These are phyloP conservation scores for Dolichallabes microphthalmus DNA, from an alignment of 2,113 vertebrate genomes.

Conservation along the genomic window DNA sequence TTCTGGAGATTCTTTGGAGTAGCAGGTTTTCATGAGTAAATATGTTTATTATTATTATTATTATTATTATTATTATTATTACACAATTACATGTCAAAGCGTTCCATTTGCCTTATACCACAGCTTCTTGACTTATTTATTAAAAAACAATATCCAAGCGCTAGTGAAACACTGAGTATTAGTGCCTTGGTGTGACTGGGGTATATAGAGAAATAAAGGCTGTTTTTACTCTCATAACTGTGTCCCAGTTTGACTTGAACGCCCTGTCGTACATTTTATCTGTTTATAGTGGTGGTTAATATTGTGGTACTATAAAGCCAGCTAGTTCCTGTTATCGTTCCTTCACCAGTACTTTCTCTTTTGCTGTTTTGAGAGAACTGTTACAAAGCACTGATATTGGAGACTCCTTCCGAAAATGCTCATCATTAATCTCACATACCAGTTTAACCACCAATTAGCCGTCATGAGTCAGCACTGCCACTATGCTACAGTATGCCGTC, in stretches of 20 bases:
- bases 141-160: background rate
- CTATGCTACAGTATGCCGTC: conserved; percentile 58
- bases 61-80: no score
- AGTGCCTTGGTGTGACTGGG: no score
- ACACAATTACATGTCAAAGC: no score
- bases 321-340: background rate
- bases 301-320: background rate
- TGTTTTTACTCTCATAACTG: no score
- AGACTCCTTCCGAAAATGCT: background rate
- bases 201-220: no score
- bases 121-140: background rate
- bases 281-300: background rate
- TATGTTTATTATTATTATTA: background rate
- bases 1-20: background rate
- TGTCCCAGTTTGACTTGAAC: no score
- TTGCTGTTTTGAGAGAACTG: background rate
- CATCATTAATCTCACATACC: background rate
- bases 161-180: no score
- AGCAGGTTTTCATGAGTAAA: background rate
- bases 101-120: background rate
- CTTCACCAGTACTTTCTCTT: background rate
- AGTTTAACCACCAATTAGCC: background rate
- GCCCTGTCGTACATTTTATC: background rate
- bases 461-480: conserved; percentile 55
- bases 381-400: background rate